Evolutionary conservation across 2,113 vertebrate species (phyloP).

Genomic region (Chauna torquata): DNA sequence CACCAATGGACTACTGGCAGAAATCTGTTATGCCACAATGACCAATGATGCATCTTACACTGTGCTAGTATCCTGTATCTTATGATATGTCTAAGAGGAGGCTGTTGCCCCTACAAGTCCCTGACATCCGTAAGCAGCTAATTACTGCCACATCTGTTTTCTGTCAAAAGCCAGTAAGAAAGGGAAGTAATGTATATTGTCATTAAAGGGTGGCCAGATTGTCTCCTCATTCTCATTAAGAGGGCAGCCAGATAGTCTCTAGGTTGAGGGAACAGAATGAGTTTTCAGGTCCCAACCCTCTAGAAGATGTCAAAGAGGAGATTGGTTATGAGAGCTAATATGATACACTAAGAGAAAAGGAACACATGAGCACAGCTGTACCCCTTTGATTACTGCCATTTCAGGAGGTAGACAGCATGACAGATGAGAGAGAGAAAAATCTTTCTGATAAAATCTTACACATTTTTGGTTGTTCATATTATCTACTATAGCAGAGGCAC

Average conservation of each 20-base stretch:
- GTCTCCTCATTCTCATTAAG: neutral
- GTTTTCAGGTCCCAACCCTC: neutral
- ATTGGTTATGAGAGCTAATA: neutral
- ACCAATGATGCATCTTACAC: neutral
- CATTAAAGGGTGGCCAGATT: neutral
- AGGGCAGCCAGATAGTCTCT: neutral
- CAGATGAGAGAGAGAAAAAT: neutral
- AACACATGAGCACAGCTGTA: neutral
- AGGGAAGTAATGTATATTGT: neutral
- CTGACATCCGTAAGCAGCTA: neutral
- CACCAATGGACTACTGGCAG: neutral
- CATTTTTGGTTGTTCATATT: neutral
- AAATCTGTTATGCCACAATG: neutral
- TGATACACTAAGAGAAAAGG: neutral
- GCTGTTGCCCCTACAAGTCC: neutral
- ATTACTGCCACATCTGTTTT: neutral
- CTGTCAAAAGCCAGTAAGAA: neutral
- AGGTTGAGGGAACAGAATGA: neutral
- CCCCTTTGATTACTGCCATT: neutral
- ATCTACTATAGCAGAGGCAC: neutral
- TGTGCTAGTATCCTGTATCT: neutral
- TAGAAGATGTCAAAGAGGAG: neutral
- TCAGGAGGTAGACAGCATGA: neutral
- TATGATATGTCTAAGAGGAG: neutral
- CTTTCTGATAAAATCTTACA: neutral